Conservation (phyloP, 2,888 invertebrate species). For the Dryadula phaetusa region DNA sequence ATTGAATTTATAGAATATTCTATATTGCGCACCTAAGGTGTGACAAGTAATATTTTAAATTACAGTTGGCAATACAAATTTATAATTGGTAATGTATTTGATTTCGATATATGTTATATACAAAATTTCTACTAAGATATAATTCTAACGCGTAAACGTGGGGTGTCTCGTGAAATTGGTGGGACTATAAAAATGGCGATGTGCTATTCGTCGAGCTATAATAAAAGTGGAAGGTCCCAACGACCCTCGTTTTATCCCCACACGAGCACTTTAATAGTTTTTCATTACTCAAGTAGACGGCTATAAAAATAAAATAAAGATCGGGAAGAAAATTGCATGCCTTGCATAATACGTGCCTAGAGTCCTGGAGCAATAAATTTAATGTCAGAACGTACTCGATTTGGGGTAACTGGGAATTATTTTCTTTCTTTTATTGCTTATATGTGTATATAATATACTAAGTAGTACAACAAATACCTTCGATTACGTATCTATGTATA, state of each 20-base stretch:
- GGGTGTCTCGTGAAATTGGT: conserved; percentile 74
- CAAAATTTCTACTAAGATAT: conserved; percentile 13
- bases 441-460: not conserved
- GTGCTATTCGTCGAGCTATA: conserved; percentile 68
- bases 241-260: conserved; percentile 77
- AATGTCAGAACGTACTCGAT: conserved; percentile 66
- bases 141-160: conserved; percentile 50
- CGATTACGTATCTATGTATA: no score
- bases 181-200: conserved; percentile 70
- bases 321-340: conserved; percentile 79
- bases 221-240: conserved; percentile 77
- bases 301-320: conserved; percentile 76
- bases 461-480: no score
- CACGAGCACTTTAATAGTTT: conserved; percentile 79
- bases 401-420: conserved; percentile 41
- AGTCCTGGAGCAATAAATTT: conserved; percentile 65
- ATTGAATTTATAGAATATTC: no score
- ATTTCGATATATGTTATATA: not conserved
- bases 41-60: no score
- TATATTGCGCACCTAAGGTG: no score
- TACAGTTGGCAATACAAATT: not conserved
- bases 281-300: conserved; percentile 83
- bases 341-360: conserved; percentile 74
- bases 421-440: not conserved
- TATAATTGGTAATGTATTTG: not conserved